Conservation (phyloP, 2,888 invertebrate genomes). For the Drosophila acutilabella region DNA sequence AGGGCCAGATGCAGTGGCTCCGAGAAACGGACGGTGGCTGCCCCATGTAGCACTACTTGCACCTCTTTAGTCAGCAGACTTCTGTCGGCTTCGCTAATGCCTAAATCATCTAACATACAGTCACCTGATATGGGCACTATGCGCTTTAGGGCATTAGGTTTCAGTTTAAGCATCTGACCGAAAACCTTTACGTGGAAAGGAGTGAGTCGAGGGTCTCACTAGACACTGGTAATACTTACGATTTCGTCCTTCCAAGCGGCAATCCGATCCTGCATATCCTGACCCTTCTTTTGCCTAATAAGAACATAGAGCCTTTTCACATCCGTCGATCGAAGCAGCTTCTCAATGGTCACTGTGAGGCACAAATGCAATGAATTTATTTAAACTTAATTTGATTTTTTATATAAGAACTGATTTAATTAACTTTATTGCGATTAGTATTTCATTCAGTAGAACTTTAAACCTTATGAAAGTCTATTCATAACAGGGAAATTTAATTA, state of each 20-base stretch:
- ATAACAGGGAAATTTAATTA: too few relatives aligned
- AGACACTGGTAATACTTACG: slow-evolving; percentile 82
- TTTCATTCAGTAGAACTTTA: too few relatives aligned
- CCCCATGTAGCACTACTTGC: slow-evolving; percentile 92
- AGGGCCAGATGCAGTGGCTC: slow-evolving; percentile 89
- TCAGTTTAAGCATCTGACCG: slow-evolving; percentile 44
- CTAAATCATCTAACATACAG: slow-evolving; percentile 82
- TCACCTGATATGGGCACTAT: slow-evolving; percentile 84
- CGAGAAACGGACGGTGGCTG: slow-evolving; percentile 94
- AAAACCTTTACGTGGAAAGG: slow-evolving; percentile 28
- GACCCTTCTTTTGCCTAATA: slow-evolving; percentile 87
- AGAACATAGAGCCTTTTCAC: slow-evolving; percentile 87
- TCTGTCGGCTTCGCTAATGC: slow-evolving; percentile 83
- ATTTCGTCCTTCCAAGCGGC: slow-evolving; percentile 89
- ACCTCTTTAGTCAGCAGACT: slow-evolving; percentile 76
- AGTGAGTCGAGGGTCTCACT: background rate
- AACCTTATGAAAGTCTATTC: too few relatives aligned
- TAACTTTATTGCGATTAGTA: too few relatives aligned
- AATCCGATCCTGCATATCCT: slow-evolving; percentile 88
- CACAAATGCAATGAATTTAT: background rate
- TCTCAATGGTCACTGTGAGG: slow-evolving; percentile 86
- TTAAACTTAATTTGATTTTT: background rate
- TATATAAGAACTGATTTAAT: background rate
- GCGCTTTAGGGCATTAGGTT: slow-evolving; percentile 76
- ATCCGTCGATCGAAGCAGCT: slow-evolving; percentile 87